phyloP scores from a whole-genome alignment of 2,797 vertebrate genomes.

The Falco cherrug region DNA sequence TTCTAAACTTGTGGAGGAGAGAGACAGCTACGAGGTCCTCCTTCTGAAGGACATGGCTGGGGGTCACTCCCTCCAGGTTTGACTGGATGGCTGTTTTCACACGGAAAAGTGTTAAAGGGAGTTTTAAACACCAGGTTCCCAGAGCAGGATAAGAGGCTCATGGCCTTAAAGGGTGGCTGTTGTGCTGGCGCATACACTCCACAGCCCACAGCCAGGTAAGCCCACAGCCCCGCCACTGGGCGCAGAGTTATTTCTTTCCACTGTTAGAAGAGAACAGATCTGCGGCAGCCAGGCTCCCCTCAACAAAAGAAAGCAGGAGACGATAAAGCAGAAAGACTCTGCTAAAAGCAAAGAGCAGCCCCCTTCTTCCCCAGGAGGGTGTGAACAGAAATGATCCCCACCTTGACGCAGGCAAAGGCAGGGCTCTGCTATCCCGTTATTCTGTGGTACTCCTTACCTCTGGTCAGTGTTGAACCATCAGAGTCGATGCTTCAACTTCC shows the following conservation, averaged over 20 bases:
- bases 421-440: neutral
- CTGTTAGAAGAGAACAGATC: neutral
- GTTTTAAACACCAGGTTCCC: neutral
- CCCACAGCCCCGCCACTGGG: neutral
- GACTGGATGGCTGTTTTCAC: neutral
- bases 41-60: neutral
- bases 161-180: neutral
- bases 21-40: neutral
- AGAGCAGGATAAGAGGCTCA: neutral
- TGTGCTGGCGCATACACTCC: neutral
- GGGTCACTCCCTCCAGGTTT: neutral
- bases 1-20: neutral
- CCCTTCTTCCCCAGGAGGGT: neutral
- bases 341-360: neutral
- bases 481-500: neutral
- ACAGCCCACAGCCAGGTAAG: neutral
- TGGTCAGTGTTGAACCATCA: neutral
- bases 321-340: neutral
- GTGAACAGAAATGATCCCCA: neutral
- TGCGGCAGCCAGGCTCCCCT: neutral
- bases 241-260: neutral
- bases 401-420: neutral
- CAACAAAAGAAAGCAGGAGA: neutral
- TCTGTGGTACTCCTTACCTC: neutral
- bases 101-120: neutral